Evolutionary conservation across 1,140 invertebrate species (phyloP), one percentile per base, ranked within the genome.

Genomic region (Trachelipus rathkii): DNA sequence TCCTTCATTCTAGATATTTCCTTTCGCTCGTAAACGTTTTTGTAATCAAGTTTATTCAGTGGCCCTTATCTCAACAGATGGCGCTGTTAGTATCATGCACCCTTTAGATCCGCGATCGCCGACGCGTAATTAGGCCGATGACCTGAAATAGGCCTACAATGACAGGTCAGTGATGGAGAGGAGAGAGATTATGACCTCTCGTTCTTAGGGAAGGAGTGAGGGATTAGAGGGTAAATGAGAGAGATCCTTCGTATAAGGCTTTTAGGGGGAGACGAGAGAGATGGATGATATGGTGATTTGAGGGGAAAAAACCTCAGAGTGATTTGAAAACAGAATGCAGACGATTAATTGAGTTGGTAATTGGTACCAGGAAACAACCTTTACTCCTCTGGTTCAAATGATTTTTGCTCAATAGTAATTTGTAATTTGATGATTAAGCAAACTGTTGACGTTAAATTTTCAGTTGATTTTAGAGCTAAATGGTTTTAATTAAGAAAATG

Each of bases 131-230:
- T 60, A 60, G 50, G 50, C 50, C 50, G 50, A 60, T 60, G 50
- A 60, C 50, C 50, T 60, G 19, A 60, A 60, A 60, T 60, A 60
- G 50, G 50, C 50, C 50, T 60, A 60, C 50, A 60, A 60, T 60
- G 50, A 60, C 50, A 60, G 50, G 50, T 60, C 50, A 60, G 50
- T 60, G 50, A 60, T 60, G 50, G 50, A 60, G 50, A 60, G 50
- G 50, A 60, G 50, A 60, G 50, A 60, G 50, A 60, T 60, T 60
- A 60, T 60, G 50, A 60, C 50, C 50, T 60, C 50, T 60, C 50
- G 19, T 60, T 19, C 33, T 19, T 2, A 60, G 50, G 50, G 50
- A 19, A 60, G 50, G 50, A 60, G 50, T 60, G 50, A 60, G 50
- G 50, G 50, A 60, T 60, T 60, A 60, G 33, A 33, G 50, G 50